A percentile compares a stretch with the other conserved stretches of the same genome.
phyloP scores from a whole-genome alignment of 1,140 invertebrate genomes.

The Sitodiplosis mosellana region DNA sequence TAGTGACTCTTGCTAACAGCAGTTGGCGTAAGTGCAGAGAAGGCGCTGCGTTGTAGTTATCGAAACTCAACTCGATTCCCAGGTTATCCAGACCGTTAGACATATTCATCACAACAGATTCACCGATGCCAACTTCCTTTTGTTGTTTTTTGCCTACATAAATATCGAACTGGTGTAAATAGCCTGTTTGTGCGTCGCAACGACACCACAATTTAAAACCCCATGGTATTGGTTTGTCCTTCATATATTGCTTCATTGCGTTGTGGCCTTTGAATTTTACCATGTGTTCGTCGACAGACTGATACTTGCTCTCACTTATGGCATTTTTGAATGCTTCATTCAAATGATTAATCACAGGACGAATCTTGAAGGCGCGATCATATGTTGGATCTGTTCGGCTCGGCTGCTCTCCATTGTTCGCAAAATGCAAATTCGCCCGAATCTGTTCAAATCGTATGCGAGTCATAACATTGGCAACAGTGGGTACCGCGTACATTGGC shows the following conservation, averaged over 20 bases:
- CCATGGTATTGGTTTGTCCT: slow-evolving; percentile 28
- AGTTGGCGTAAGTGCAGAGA: too few species aligned
- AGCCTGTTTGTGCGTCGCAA: slow-evolving; percentile 18
- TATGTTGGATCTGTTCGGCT: not conserved
- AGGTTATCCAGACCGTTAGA: slow-evolving; percentile 14
- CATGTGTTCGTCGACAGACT: slow-evolving; percentile 20
- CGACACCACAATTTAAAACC: slow-evolving; percentile 25
- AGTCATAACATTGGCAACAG: not conserved
- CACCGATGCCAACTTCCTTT: slow-evolving; percentile 17
- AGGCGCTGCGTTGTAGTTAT: too few species aligned
- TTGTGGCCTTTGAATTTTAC: slow-evolving; percentile 21
- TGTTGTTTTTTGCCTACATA: slow-evolving; percentile 24
- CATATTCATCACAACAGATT: slow-evolving; percentile 18
- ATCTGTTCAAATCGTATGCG: not conserved
- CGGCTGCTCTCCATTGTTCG: not conserved
- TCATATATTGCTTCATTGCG: slow-evolving; percentile 26
- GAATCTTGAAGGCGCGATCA: not conserved
- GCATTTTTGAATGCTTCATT: not conserved
- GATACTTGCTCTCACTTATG: too few species aligned
- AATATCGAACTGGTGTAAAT: slow-evolving; percentile 25
- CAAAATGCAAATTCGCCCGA: not conserved
- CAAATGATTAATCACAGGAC: not conserved
- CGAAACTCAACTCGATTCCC: slow-evolving; percentile 17
- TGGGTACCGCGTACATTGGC: not conserved
- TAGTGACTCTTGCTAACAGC: too few species aligned